These are phyloP conservation scores for Prosopocoilus inquinatus DNA, from an alignment of 2,888 invertebrate genomes.

Conservation along the genomic window DNA sequence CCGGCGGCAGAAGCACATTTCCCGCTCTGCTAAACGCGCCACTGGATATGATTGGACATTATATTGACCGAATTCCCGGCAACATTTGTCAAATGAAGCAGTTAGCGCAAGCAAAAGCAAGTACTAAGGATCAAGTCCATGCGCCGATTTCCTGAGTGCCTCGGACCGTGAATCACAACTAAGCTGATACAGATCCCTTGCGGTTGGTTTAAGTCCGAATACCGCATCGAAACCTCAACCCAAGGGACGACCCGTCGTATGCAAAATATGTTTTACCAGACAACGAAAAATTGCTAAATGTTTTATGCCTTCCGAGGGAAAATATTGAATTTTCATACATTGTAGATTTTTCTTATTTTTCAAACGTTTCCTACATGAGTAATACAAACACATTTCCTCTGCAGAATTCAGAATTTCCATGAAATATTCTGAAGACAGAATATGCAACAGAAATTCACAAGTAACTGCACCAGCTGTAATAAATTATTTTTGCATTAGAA, in stretches of 20 bases:
- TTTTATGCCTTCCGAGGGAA: slow-evolving; percentile 17
- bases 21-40: slow-evolving; percentile 27
- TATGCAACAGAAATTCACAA: too few species aligned
- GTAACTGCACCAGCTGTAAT: too few species aligned
- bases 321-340: not conserved
- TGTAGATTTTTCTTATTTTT: slow-evolving; percentile 3
- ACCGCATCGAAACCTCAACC: slow-evolving; percentile 3
- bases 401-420: too few species aligned
- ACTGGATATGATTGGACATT: slow-evolving; percentile 24
- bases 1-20: slow-evolving; percentile 34
- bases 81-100: slow-evolving; percentile 7
- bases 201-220: slow-evolving; percentile 8
- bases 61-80: slow-evolving; percentile 13
- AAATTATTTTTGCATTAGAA: too few species aligned
- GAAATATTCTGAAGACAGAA: too few species aligned
- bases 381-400: too few species aligned
- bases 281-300: slow-evolving; percentile 17
- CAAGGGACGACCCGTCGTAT: slow-evolving; percentile 3
- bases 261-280: slow-evolving; percentile 10
- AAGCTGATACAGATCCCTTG: slow-evolving; percentile 1
- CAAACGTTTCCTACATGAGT: too few species aligned
- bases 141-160: not conserved
- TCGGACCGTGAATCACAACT: not conserved
- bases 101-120: slow-evolving; percentile 4
- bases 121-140: not conserved